A percentile compares a stretch with the other conserved stretches of the same genome.
These are phyloP conservation scores for Alcedo quadribrachys DNA, from an alignment of 2,797 vertebrate species.

Conservation along the genomic window DNA sequence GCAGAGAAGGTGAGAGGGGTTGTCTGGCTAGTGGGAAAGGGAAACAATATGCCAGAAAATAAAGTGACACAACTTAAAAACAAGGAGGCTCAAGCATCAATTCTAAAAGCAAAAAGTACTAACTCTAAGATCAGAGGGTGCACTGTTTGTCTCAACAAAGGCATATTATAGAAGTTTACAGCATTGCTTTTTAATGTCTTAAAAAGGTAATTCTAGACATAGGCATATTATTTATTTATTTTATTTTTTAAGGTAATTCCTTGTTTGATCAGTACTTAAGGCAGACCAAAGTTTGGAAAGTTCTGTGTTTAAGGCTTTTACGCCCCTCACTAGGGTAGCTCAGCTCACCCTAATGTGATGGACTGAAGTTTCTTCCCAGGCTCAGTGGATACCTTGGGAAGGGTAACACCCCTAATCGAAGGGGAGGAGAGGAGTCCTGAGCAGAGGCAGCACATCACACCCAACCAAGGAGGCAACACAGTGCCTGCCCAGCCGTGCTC, in stretches of 20 bases:
- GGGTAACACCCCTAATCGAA: background rate
- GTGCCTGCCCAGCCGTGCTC: fast-evolving
- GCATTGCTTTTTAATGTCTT: background rate
- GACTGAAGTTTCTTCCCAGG: background rate
- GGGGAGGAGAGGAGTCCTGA: background rate
- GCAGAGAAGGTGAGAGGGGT: background rate
- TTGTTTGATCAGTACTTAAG: background rate
- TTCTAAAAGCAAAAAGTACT: background rate
- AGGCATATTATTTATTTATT: background rate
- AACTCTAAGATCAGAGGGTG: background rate
- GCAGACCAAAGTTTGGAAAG: background rate
- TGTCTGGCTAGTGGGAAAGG: background rate
- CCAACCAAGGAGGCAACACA: fast-evolving
- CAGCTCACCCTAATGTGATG: fast-evolving
- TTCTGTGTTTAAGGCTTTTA: background rate
- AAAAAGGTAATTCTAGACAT: background rate
- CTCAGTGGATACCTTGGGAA: background rate
- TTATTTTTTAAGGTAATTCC: background rate
- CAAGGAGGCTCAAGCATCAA: background rate
- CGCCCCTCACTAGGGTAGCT: background rate
- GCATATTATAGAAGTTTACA: background rate
- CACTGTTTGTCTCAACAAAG: background rate
- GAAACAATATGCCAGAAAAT: background rate
- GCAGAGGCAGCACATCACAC: background rate
- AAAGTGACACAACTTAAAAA: background rate